Evolutionary conservation across 1,140 invertebrate species (phyloP).

Genomic region (Antheraea mylitta): DNA sequence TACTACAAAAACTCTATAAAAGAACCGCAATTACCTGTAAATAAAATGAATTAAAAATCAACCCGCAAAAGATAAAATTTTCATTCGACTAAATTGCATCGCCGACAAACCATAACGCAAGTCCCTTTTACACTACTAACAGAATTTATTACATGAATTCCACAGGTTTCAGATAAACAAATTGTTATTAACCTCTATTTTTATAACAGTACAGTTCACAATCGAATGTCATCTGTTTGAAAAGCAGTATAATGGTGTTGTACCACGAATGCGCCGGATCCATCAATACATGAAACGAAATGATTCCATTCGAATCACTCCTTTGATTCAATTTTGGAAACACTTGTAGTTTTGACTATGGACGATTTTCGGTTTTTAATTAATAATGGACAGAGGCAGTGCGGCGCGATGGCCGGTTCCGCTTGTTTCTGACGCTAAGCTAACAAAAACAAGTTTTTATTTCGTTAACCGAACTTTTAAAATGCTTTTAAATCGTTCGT

Average conservation of each 20-base stretch:
- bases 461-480: constrained; percentile 12
- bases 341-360: constrained; percentile 40
- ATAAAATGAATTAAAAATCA: constrained; percentile 9
- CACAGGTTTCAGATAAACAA: background rate
- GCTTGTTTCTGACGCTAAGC: constrained; percentile 36
- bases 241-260: background rate
- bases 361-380: constrained; percentile 54
- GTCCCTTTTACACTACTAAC: background rate
- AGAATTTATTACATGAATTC: background rate
- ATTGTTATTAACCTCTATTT: background rate
- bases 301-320: constrained; percentile 39
- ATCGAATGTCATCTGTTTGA: background rate
- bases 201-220: background rate
- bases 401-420: background rate
- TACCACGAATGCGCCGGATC: background rate
- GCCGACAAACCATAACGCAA: constrained; percentile 4
- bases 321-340: constrained; percentile 31
- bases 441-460: constrained; percentile 13
- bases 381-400: constrained; percentile 48
- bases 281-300: constrained; percentile 3
- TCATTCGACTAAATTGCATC: constrained; percentile 3
- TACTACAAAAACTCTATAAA: background rate
- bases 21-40: background rate
- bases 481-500: constrained; percentile 5
- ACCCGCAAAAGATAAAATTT: constrained; percentile 1